Percentiles rank a stretch among this genome's conserved stretches.
Evolutionary conservation across 2,888 invertebrate genomes (phyloP).

Genomic region (Macaria notata): DNA sequence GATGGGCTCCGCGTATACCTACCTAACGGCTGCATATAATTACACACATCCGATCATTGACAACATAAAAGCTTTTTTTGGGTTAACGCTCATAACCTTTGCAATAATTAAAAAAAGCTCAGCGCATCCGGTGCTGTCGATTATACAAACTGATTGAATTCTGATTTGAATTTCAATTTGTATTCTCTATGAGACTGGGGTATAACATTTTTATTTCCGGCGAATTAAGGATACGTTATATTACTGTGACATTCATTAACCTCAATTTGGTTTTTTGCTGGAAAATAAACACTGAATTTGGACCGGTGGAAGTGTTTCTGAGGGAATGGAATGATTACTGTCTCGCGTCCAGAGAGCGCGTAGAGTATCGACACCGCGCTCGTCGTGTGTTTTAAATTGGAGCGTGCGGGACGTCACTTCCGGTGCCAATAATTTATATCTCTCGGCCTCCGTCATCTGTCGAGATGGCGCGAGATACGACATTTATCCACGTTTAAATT

Average conservation of each 20-base stretch:
- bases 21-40: conserved; percentile 46
- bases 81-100: conserved; percentile 62
- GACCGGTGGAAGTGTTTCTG: conserved; percentile 13
- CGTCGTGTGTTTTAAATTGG: conserved; percentile 71
- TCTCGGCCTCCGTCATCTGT: conserved; percentile 73
- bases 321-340: conserved; percentile 14
- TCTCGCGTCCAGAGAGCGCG: conserved; percentile 16
- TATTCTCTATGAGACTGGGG: conserved; percentile 61
- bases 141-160: conserved; percentile 64
- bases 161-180: conserved; percentile 72
- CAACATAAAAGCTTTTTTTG: conserved; percentile 54
- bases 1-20: conserved; percentile 37
- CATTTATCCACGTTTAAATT: conserved; percentile 73
- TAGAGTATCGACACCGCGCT: conserved; percentile 40
- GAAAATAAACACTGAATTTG: conserved; percentile 17
- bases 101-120: conserved; percentile 73
- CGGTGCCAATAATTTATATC: conserved; percentile 79
- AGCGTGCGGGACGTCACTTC: conserved; percentile 78
- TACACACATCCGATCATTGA: conserved; percentile 43
- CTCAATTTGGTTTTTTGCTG: conserved; percentile 53
- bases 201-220: conserved; percentile 66
- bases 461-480: conserved; percentile 73
- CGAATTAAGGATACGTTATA: conserved; percentile 52
- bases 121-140: conserved; percentile 65
- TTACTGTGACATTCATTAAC: conserved; percentile 55